Percentiles rank a stretch among this genome's conserved stretches.
Conservation (phyloP, 2,113 vertebrate species). For the Brachirus orientalis region DNA sequence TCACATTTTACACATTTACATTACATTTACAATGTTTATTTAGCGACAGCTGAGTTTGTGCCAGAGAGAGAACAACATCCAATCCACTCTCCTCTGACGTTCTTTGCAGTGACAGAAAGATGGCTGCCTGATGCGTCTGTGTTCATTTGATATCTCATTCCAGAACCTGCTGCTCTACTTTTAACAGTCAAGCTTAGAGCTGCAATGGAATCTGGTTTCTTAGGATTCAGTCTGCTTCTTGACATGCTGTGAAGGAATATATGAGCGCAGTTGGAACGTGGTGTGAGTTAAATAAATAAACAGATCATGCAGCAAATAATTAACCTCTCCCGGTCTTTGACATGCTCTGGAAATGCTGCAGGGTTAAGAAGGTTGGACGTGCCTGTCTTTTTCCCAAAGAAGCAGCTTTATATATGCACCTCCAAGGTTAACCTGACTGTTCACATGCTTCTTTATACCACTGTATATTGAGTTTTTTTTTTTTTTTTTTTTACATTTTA, state of each 20-base stretch:
- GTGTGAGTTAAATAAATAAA: constrained; percentile 77
- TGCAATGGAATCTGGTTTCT: constrained; percentile 50
- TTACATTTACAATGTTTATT: constrained; percentile 16
- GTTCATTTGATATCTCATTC: constrained; percentile 39
- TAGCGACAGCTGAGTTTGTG: constrained; percentile 13
- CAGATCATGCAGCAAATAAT: constrained; percentile 78
- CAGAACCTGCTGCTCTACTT: constrained; percentile 29
- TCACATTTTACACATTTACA: too few relatives aligned
- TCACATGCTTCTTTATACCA: too few relatives aligned
- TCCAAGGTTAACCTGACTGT: constrained; percentile 42
- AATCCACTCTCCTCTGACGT: constrained; percentile 34
- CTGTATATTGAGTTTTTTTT: too few relatives aligned
- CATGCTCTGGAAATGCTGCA: constrained; percentile 63
- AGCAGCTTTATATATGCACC: constrained; percentile 16
- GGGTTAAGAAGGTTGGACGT: constrained; percentile 1
- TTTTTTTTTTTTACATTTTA: not conserved
- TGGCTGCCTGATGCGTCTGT: constrained; percentile 6
- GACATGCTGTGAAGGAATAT: constrained; percentile 59
- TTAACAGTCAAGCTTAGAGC: constrained; percentile 37
- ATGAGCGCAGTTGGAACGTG: constrained; percentile 59
- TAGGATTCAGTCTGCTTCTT: constrained; percentile 66
- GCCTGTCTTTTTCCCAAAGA: not conserved
- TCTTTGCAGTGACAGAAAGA: constrained; percentile 7
- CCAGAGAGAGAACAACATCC: constrained; percentile 17
- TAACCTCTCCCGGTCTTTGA: constrained; percentile 77